Percentiles rank a stretch among this genome's conserved stretches.
phyloP scores from a whole-genome alignment of 2,113 vertebrate species.

The Phrynosoma blainvillii region DNA sequence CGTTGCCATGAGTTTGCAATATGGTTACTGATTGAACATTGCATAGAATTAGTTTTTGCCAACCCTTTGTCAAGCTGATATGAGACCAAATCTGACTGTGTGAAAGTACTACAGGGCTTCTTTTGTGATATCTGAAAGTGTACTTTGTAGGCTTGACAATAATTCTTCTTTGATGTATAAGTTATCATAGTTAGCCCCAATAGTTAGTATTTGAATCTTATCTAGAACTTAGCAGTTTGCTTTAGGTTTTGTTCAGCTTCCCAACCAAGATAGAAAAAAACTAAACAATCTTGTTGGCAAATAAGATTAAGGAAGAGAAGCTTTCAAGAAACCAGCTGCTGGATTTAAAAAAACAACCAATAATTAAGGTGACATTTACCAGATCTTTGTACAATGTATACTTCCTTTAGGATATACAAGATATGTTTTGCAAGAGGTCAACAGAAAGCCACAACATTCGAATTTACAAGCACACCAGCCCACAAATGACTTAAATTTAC shows the following conservation, averaged over 20 bases:
- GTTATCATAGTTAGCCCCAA: background rate
- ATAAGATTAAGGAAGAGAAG: conserved; percentile 8
- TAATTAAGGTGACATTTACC: conserved; percentile 9
- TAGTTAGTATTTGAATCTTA: conserved; percentile 8
- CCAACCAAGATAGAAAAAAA: background rate
- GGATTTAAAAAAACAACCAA: too few relatives aligned
- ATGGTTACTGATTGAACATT: background rate
- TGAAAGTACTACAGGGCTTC: background rate
- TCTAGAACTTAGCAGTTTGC: background rate
- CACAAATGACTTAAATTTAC: background rate
- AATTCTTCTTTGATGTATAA: background rate
- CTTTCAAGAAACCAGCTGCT: background rate
- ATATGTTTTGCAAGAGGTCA: conserved; percentile 14
- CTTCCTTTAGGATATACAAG: background rate
- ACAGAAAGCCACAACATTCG: background rate
- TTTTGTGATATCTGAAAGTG: background rate
- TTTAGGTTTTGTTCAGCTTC: background rate
- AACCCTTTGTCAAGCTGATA: background rate
- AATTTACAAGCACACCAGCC: background rate
- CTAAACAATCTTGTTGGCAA: background rate
- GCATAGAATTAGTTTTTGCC: background rate
- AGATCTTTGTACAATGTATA: background rate
- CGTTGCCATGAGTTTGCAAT: background rate
- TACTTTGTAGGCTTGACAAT: conserved; percentile 2
- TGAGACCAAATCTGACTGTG: background rate